These are phyloP conservation scores for Micoletzkya japonica DNA, from an alignment of 2,888 invertebrate genomes.

Conservation along the genomic window DNA sequence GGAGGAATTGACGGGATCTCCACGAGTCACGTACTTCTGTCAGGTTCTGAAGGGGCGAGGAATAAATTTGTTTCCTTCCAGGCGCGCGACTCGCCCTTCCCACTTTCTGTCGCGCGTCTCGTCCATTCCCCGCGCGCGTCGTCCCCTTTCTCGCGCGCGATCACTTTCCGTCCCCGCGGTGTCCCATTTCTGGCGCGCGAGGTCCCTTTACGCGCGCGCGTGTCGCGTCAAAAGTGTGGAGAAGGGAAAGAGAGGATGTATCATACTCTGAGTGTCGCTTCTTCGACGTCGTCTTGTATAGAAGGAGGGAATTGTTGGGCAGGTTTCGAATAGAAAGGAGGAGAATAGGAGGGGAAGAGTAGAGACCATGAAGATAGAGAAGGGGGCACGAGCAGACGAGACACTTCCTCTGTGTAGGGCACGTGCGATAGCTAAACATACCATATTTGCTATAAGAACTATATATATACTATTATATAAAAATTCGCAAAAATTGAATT, in stretches of 20 bases:
- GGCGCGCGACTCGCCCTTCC: too few species aligned
- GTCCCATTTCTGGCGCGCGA: too few species aligned
- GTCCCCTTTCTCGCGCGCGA: too few species aligned
- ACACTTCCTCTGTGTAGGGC: neutral
- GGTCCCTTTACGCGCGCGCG: too few species aligned
- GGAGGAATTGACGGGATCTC: slow-evolving; percentile 11
- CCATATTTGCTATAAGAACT: too few species aligned
- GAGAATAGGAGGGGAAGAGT: slow-evolving; percentile 32
- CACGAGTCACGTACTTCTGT: slow-evolving; percentile 11
- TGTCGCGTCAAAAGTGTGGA: too few species aligned
- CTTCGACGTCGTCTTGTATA: slow-evolving; percentile 50
- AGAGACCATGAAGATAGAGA: slow-evolving; percentile 26
- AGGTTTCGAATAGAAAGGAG: slow-evolving; percentile 51
- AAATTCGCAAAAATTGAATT: neutral
- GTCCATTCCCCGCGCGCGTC: too few species aligned
- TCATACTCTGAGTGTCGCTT: slow-evolving; percentile 42
- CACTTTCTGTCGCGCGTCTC: too few species aligned
- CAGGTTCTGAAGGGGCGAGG: slow-evolving; percentile 4
- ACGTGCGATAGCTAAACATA: neutral
- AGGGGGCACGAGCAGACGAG: slow-evolving; percentile 14
- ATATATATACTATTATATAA: neutral
- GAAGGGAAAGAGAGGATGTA: too few species aligned
- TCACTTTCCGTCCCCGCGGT: too few species aligned
- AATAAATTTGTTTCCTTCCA: too few species aligned
- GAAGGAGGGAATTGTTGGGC: slow-evolving; percentile 49